Percentiles rank a stretch among this genome's conserved stretches.
Conservation (phyloP, 2,888 invertebrate genomes). For the Dasypogon diadema region DNA sequence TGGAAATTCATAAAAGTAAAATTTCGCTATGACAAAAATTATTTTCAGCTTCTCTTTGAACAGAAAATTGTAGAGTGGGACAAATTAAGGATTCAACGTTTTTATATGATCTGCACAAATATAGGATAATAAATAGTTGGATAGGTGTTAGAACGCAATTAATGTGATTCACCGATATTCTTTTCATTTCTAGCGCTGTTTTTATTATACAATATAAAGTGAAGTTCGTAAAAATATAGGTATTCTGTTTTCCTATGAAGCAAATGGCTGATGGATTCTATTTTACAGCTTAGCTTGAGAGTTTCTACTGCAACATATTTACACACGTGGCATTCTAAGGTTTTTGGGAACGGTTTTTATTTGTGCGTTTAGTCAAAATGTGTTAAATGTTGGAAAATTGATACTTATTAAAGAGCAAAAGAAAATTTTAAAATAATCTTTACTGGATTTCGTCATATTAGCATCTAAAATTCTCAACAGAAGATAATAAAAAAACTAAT, state of each 20-base stretch:
- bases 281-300: constrained; percentile 34
- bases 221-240: constrained; percentile 35
- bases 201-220: not conserved
- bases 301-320: constrained; percentile 30
- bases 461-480: too few species aligned
- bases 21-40: too few species aligned
- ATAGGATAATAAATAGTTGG: not conserved
- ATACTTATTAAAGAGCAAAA: not conserved
- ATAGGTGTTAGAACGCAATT: constrained; percentile 38
- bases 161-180: not conserved
- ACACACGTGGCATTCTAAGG: constrained; percentile 24
- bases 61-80: too few species aligned
- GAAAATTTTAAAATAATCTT: too few species aligned
- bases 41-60: too few species aligned
- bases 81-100: too few species aligned
- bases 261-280: constrained; percentile 32
- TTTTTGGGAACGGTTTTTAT: constrained; percentile 40
- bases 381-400: constrained; percentile 25
- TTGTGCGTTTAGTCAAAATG: constrained; percentile 45
- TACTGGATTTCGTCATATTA: too few species aligned
- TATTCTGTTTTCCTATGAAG: constrained; percentile 30
- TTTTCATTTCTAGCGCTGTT: not conserved
- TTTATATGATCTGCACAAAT: constrained; percentile 19
- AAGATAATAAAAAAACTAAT: too few species aligned
- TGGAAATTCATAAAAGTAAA: too few species aligned